phyloP scores from a whole-genome alignment of 2,888 invertebrate species.

The Lepidochrysops patricia region DNA sequence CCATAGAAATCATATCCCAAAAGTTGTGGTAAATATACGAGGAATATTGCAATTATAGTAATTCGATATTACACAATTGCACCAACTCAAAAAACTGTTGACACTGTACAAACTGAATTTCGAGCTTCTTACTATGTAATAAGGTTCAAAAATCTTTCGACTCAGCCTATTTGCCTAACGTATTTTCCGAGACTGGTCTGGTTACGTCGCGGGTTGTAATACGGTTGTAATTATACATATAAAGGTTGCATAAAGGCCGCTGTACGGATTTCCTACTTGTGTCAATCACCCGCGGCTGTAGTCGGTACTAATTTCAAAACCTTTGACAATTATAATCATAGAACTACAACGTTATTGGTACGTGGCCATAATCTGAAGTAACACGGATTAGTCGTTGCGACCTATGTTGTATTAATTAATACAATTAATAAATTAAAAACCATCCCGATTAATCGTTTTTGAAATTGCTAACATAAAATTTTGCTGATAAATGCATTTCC shows the following conservation, averaged over 20 bases:
- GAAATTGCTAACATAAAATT: too few relatives aligned
- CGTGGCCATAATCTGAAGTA: too few relatives aligned
- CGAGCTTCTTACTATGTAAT: too few relatives aligned
- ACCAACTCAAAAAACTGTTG: too few relatives aligned
- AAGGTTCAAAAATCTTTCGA: too few relatives aligned
- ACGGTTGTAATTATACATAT: not conserved
- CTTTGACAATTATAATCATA: not conserved
- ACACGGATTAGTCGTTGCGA: too few relatives aligned
- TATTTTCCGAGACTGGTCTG: constrained; percentile 11
- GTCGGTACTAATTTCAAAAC: not conserved
- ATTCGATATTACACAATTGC: not conserved
- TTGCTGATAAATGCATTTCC: too few relatives aligned
- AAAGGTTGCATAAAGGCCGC: constrained; percentile 31
- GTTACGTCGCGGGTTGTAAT: constrained; percentile 10
- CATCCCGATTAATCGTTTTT: too few relatives aligned
- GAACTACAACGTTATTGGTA: not conserved
- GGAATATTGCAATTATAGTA: not conserved
- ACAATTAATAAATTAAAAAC: too few relatives aligned
- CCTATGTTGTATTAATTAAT: too few relatives aligned
- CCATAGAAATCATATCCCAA: not conserved
- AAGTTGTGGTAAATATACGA: not conserved
- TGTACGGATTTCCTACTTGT: constrained; percentile 49
- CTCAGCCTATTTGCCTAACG: not conserved
- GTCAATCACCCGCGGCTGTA: constrained; percentile 15
- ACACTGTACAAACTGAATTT: too few relatives aligned